These are phyloP conservation scores for Pristionchus exspectatus DNA, from an alignment of 2,888 invertebrate genomes.

Conservation along the genomic window DNA sequence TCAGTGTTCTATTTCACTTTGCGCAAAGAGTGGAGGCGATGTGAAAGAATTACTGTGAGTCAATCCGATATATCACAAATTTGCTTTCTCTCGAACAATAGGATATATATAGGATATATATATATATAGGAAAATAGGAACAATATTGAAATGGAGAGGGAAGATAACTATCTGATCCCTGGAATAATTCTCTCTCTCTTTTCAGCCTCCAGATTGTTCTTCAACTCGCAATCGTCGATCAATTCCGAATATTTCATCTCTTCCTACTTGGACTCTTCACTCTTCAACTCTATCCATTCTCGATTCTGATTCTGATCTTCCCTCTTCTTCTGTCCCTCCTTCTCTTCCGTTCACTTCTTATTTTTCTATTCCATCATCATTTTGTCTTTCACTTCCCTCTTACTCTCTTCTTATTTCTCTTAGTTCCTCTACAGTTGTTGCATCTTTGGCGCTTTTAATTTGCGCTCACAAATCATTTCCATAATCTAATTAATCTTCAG, in stretches of 20 bases:
- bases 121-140: too few relatives aligned
- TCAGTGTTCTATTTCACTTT: slow-evolving; percentile 37
- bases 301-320: slow-evolving; percentile 40
- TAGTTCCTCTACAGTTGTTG: background rate
- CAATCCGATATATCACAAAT: too few relatives aligned
- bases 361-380: background rate
- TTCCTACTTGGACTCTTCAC: slow-evolving; percentile 53
- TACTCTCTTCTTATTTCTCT: slow-evolving; percentile 36
- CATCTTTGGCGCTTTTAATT: slow-evolving; percentile 16
- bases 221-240: background rate
- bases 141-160: background rate
- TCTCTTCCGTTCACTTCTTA: background rate
- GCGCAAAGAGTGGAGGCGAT: slow-evolving; percentile 9
- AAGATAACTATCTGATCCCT: background rate
- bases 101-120: background rate
- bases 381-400: slow-evolving; percentile 35
- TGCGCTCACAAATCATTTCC: background rate
- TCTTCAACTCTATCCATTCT: slow-evolving; percentile 14
- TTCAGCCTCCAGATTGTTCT: slow-evolving; percentile 46
- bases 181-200: background rate
- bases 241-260: background rate
- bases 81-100: background rate
- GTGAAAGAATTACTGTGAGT: slow-evolving; percentile 37
- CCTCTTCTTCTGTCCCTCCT: background rate
- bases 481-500: background rate